Conservation (phyloP, 2,888 invertebrate genomes). For the Busseola fusca region DNA sequence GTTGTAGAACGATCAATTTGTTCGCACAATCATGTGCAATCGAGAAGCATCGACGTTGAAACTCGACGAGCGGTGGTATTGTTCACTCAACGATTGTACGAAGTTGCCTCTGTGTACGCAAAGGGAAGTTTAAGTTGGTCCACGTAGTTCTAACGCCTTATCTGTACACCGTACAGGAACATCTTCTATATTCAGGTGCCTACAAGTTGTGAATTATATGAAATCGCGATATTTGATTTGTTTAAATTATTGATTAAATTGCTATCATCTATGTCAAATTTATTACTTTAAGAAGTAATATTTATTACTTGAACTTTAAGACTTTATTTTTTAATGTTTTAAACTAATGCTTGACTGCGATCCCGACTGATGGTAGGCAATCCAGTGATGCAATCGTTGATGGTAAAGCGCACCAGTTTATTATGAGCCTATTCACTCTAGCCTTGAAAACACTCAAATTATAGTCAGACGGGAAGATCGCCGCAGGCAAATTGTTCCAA, state of each 20-base stretch:
- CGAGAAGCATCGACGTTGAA: conserved; percentile 56
- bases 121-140: conserved; percentile 56
- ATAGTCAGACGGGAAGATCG: too few species aligned
- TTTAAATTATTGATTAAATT: not conserved
- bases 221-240: not conserved
- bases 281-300: not conserved
- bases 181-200: conserved; percentile 20
- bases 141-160: conserved; percentile 42
- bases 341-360: too few species aligned
- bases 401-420: too few species aligned
- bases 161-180: conserved; percentile 19
- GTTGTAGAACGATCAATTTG: conserved; percentile 59
- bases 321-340: too few species aligned
- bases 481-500: too few species aligned
- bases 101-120: conserved; percentile 50
- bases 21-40: conserved; percentile 59
- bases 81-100: conserved; percentile 54
- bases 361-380: too few species aligned
- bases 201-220: not conserved
- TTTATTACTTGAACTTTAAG: not conserved
- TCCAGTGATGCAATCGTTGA: too few species aligned
- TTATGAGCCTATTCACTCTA: too few species aligned
- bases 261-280: not conserved
- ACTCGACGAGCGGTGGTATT: conserved; percentile 48
- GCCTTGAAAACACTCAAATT: too few species aligned